These are phyloP conservation scores for Aleiodes alternator DNA, from an alignment of 2,888 invertebrate species.

Conservation along the genomic window DNA sequence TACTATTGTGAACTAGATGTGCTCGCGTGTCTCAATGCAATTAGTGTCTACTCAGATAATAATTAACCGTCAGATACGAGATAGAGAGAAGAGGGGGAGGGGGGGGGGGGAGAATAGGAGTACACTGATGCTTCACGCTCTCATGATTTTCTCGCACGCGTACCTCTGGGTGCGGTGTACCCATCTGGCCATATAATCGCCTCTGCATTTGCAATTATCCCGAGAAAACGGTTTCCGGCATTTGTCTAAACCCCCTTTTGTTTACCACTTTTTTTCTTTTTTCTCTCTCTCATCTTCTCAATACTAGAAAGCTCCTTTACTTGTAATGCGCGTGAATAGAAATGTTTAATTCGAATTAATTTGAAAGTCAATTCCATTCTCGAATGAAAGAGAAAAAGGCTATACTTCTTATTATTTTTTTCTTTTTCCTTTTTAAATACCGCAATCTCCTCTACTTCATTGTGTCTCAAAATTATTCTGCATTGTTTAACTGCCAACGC, in stretches of 20 bases:
- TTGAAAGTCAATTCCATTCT: no score
- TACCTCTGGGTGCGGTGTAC: slow-evolving; percentile 32
- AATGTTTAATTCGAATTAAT: no score
- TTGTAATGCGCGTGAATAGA: not conserved
- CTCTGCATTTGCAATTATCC: slow-evolving; percentile 49
- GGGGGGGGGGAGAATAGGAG: not conserved
- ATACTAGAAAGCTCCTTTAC: slow-evolving; percentile 23
- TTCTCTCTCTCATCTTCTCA: slow-evolving; percentile 5
- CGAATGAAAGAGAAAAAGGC: no score
- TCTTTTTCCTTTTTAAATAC: not conserved
- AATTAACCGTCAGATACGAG: slow-evolving; percentile 20
- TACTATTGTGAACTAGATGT: not conserved
- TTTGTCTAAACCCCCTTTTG: slow-evolving; percentile 32
- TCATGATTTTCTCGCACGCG: slow-evolving; percentile 55
- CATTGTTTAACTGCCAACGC: slow-evolving; percentile 8
- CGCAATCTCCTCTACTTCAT: not conserved
- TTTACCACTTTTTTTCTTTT: slow-evolving; percentile 20
- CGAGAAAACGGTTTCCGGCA: slow-evolving; percentile 52
- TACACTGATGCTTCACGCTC: slow-evolving; percentile 53
- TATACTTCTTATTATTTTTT: no score
- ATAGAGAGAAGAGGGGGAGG: not conserved
- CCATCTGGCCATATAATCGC: slow-evolving; percentile 48
- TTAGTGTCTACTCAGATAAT: slow-evolving; percentile 29
- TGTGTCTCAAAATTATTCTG: slow-evolving; percentile 5
- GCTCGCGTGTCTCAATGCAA: slow-evolving; percentile 29